Evolutionary conservation across 2,888 invertebrate species (phyloP), one percentile per base, ranked within the genome.

Genomic region (Cephus sareptanus): DNA sequence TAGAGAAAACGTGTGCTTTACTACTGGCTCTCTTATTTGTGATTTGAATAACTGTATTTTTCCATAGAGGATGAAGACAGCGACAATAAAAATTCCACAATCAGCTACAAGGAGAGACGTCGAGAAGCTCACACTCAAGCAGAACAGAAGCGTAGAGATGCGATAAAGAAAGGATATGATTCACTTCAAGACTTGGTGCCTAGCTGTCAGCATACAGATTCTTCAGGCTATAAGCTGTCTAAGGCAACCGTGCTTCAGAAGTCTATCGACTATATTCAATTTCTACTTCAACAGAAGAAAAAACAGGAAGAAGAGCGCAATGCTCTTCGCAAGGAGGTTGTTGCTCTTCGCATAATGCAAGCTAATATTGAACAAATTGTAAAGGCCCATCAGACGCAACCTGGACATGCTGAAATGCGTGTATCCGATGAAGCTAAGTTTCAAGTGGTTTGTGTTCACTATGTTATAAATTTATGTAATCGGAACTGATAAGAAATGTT

Each of bases 131-230:
- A 98, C 90, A 98, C 98, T 0, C 95, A 98, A 93, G 98, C 99
- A 3, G 99, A 99, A 92, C 98, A 99, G 91, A 98, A 98, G 90
- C 94, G 99, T 83, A 94, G 98, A 87, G 98, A 99, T 94, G 98
- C 98, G 2, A 99, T 99, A 81, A 99, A 98, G 92, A 98, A 97
- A 91, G 98, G 98, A 0, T 99, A 99, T 91, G 98, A 98, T 91
- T 96, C 97, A 3, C 93, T 99, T 31, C 98, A 98, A 92, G 96
- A 96, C 87, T 92, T 98, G 82, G 98, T 99, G 15, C 98, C 98
- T 0, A 97, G 97, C 77, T 98, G 98, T 88, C 97, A 98, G 90
- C 97, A 98, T 89, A 96, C 96, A 69, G 98, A 98, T 91, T 94
- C 97, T 35, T 96, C 97, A 33, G 97, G 97, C 34, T 98, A 98